Evolutionary conservation across 2,113 vertebrate species (phyloP).

Genomic region (Caretta caretta): DNA sequence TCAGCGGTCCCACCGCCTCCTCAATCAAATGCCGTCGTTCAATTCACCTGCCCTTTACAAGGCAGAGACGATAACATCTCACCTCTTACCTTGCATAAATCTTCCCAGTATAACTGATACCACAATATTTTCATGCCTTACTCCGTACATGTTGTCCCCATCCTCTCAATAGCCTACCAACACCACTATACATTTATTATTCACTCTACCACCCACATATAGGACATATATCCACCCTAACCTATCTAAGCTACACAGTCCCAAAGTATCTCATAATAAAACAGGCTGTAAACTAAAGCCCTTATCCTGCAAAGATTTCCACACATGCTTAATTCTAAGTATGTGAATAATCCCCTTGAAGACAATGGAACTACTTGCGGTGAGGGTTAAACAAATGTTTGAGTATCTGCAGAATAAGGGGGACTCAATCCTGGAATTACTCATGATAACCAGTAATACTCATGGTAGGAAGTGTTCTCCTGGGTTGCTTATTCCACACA

Average conservation of each 20-base stretch:
- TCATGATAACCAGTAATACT: rapidly evolving
- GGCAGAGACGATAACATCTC: neutral
- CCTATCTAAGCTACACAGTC: neutral
- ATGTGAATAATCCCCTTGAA: neutral
- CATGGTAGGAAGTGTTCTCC: neutral
- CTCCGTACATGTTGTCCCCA: neutral
- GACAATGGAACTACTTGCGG: neutral
- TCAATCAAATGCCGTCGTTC: neutral
- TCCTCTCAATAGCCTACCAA: neutral
- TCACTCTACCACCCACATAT: too few relatives aligned
- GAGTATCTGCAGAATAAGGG: neutral
- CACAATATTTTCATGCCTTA: neutral
- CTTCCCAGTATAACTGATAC: neutral
- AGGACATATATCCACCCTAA: too few relatives aligned
- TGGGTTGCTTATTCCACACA: neutral
- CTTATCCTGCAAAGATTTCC: neutral
- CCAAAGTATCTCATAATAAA: neutral
- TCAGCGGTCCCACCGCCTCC: neutral
- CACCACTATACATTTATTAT: neutral
- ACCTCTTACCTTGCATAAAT: neutral
- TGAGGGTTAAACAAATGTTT: neutral
- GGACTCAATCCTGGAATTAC: too few relatives aligned
- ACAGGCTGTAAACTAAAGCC: neutral
- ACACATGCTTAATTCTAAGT: neutral
- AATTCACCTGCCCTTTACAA: neutral